phyloP scores from a whole-genome alignment of 2,113 vertebrate species.

The Ceyx cyanopectus region DNA sequence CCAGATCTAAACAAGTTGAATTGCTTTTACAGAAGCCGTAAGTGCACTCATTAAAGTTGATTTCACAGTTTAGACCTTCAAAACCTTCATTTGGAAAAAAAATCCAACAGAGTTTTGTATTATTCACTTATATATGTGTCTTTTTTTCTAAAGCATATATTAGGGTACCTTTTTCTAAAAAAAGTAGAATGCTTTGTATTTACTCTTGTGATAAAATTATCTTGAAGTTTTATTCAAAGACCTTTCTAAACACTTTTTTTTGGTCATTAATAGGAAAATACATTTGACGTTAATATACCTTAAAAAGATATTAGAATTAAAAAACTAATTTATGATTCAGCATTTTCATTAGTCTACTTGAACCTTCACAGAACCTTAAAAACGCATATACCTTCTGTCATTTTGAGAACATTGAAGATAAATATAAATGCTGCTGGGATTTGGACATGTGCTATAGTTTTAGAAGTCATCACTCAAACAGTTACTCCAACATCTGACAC shows the following conservation, averaged over 20 bases:
- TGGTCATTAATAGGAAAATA: not conserved
- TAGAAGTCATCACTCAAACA: not conserved
- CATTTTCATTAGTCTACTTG: not conserved
- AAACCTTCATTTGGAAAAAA: conserved; percentile 67
- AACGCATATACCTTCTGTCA: not conserved
- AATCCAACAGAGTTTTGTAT: not conserved
- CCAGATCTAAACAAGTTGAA: conserved; percentile 80
- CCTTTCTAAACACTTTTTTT: not conserved
- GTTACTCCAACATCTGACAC: conserved; percentile 78
- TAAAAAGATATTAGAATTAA: not conserved
- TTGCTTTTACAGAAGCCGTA: conserved; percentile 79
- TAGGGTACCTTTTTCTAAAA: not conserved
- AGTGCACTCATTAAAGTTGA: conserved; percentile 79
- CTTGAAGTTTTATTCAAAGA: not conserved
- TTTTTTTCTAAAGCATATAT: not conserved
- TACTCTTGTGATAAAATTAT: not conserved
- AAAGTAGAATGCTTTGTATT: conserved; percentile 1
- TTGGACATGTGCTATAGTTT: not conserved
- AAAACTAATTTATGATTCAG: not conserved
- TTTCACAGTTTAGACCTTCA: conserved; percentile 79
- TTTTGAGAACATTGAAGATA: not conserved
- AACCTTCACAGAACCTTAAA: not conserved
- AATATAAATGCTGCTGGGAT: not conserved
- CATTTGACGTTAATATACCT: not conserved
- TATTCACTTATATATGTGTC: not conserved